phyloP scores from a whole-genome alignment of 1,140 invertebrate genomes.

The Tetraneura akinire region DNA sequence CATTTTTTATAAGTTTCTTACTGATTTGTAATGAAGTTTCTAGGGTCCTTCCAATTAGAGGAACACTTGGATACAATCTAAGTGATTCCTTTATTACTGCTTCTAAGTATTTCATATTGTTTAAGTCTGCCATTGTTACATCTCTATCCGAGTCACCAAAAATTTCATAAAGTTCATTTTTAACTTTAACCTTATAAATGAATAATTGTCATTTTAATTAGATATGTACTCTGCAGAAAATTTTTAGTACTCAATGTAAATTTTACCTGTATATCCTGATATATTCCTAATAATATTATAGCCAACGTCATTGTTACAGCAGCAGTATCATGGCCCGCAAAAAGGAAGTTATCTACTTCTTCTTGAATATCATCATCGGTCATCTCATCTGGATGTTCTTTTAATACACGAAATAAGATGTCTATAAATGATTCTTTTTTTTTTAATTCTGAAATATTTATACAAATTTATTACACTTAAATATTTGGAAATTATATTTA shows the following conservation, averaged over 20 bases:
- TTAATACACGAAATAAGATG: slow-evolving; percentile 62
- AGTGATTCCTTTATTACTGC: slow-evolving; percentile 67
- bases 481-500: background rate
- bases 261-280: slow-evolving; percentile 66
- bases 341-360: slow-evolving; percentile 54
- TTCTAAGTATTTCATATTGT: slow-evolving; percentile 67
- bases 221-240: no score
- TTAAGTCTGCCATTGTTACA: slow-evolving; percentile 62
- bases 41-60: slow-evolving; percentile 64
- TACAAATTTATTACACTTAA: no score
- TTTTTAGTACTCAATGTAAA: no score
- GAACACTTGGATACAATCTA: slow-evolving; percentile 68
- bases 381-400: slow-evolving; percentile 56
- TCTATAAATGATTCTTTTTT: slow-evolving; percentile 59
- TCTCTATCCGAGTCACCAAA: slow-evolving; percentile 61
- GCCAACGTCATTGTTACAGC: slow-evolving; percentile 69
- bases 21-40: slow-evolving; percentile 66
- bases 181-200: slow-evolving; percentile 62
- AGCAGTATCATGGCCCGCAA: slow-evolving; percentile 76
- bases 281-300: slow-evolving; percentile 67
- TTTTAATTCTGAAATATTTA: background rate
- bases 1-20: background rate
- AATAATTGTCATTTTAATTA: no score
- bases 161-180: slow-evolving; percentile 65
- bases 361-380: slow-evolving; percentile 55